Conservation (phyloP, 2,113 vertebrate genomes). For the Heterotilapia buettikoferi region DNA sequence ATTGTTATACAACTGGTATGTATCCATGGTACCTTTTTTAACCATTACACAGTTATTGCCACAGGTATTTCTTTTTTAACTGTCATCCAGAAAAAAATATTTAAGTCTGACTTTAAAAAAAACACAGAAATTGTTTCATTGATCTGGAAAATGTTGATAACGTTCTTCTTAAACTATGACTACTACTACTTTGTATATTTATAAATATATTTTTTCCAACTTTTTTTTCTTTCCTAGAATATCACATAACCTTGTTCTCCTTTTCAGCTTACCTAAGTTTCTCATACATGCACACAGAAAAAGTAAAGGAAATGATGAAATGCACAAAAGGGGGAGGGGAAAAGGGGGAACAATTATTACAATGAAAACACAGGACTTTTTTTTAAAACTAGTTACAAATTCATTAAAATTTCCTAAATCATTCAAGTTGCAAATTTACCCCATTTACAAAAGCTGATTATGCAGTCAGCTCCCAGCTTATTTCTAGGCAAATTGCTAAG, state of each 20-base stretch:
- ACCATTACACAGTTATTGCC: background rate
- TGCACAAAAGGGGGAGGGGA: background rate
- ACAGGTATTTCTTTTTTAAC: background rate
- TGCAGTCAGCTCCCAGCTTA: background rate
- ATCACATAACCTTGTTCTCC: background rate
- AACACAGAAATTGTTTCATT: background rate
- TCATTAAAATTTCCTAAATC: background rate
- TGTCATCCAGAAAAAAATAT: background rate
- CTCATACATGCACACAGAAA: background rate
- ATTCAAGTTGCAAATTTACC: background rate
- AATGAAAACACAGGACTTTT: background rate
- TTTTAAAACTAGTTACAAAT: background rate
- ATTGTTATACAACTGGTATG: background rate
- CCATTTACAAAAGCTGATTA: background rate
- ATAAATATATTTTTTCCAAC: background rate
- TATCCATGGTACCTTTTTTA: background rate
- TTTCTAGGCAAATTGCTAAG: background rate
- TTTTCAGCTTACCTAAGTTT: background rate
- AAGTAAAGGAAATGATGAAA: background rate
- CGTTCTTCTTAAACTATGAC: background rate
- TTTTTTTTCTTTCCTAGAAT: background rate
- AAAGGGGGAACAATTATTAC: background rate
- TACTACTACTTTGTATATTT: background rate
- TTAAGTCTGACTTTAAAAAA: background rate
- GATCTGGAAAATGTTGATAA: background rate